Evolutionary conservation across 2,888 invertebrate species (phyloP), one percentile per base, ranked within the genome.

Genomic region (Erebia ligea): DNA sequence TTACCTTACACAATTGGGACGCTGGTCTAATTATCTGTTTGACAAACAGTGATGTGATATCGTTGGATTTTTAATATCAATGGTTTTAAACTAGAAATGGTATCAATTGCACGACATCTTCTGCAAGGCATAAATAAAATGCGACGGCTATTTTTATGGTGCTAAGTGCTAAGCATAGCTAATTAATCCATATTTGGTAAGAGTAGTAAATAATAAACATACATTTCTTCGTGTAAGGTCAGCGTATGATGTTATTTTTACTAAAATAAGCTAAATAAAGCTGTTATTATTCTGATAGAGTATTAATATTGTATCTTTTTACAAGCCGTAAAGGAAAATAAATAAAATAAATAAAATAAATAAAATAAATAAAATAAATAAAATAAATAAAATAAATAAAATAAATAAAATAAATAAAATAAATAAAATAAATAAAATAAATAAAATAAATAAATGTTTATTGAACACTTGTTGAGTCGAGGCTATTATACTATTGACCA

Each of bases 81-180:
- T 48, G 62, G 21, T 8, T 9, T 13, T 21, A 3, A 62, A 62
- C 62, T 62, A 62, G 62, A 57, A 66, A 56, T 19, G 66, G 66
- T 42, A 57, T 54, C 66, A 40, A 42, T 66, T 56, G 21, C 19
- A 15, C 13, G 56, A 17, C 56, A 65, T 56, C 65, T 65, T 66
- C 15, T 15, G 54, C 45, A 61, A 19, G 42, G 61, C 19, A 21
- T 48, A 62, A 45, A 62, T 45, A 62, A 54, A 17, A 21, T 48
- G 19, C 21, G 15, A 48, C 19, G 9, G 8, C 15, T 48, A 48
- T 45, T 48, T 59, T 62, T 62, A 62, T 21, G 17, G 21, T 13
- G 45, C 48, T 62, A 10, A n/a, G 13, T 58, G 8, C 6, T 59
- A 9, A 45, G 13, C 21, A 11, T 45, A 45, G 9, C 62, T 62